phyloP scores from a whole-genome alignment of 92 coral and sea anemone species.

The Zoanthus solanderi region DNA sequence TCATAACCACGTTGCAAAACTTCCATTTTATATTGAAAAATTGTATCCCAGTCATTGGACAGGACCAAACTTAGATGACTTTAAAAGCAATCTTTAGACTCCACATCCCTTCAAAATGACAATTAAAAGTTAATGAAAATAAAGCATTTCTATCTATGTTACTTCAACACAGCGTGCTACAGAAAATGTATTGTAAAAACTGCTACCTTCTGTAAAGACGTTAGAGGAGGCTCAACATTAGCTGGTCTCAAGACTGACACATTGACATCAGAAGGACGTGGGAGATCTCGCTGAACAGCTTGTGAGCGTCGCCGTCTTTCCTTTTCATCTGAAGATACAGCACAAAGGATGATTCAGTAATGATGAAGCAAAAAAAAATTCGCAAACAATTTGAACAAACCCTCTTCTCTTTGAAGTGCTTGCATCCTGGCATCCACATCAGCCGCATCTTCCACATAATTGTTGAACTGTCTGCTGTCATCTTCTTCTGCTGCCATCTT shows the following conservation, averaged over 20 bases:
- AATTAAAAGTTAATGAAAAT: too few species aligned
- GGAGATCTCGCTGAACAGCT: slow-evolving; percentile 91
- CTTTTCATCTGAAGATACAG: slow-evolving; percentile 73
- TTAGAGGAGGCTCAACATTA: slow-evolving; percentile 94
- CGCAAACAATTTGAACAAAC: slow-evolving; percentile 37
- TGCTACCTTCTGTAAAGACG: slow-evolving; percentile 86
- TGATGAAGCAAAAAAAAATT: not conserved
- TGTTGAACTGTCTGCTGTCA: slow-evolving; percentile 53
- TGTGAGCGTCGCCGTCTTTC: slow-evolving; percentile 88
- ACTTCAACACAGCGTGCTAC: not conserved
- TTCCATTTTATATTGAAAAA: too few species aligned
- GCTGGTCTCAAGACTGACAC: slow-evolving; percentile 84
- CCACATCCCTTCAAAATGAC: too few species aligned
- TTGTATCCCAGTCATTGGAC: too few species aligned
- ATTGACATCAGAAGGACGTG: slow-evolving; percentile 97
- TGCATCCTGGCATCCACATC: slow-evolving; percentile 85
- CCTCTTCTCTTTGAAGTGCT: slow-evolving; percentile 87
- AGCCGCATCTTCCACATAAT: slow-evolving; percentile 95
- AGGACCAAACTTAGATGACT: too few species aligned
- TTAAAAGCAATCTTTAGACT: too few species aligned
- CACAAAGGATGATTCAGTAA: not conserved
- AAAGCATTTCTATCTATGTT: too few species aligned
- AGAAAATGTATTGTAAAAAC: not conserved
- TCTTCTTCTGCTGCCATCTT: slow-evolving; percentile 77
- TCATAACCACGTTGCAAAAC: too few species aligned